Percentiles rank a stretch among this genome's conserved stretches.
Evolutionary conservation across 2,113 vertebrate genomes (phyloP).

Genomic region (Tamias sibiricus): DNA sequence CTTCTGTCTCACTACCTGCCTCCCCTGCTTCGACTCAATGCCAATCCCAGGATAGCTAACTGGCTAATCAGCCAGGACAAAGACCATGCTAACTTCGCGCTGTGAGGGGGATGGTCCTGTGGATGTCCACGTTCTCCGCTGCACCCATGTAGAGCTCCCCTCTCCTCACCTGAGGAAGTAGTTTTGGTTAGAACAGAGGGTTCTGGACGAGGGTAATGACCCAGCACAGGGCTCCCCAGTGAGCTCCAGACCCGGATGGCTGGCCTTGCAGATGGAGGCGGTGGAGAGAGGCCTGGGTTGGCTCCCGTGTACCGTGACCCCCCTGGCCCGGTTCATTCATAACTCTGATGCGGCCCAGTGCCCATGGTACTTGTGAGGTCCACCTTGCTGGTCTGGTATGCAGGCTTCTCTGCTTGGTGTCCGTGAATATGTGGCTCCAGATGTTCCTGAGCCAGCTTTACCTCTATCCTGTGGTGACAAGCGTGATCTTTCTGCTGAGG

Average conservation of each 20-base stretch:
- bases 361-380: no score
- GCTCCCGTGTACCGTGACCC: no score
- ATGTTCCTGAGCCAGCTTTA: no score
- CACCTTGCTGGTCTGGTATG: conserved; percentile 71
- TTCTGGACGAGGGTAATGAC: neutral
- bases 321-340: no score
- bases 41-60: no score
- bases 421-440: no score
- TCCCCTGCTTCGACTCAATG: neutral
- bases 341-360: no score
- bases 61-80: neutral
- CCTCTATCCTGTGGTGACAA: no score
- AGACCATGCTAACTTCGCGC: neutral
- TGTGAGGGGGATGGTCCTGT: no score
- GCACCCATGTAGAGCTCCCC: neutral
- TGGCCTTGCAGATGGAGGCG: neutral
- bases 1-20: neutral
- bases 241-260: neutral
- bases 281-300: neutral
- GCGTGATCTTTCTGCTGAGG: no score
- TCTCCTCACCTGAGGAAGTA: neutral
- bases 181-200: neutral
- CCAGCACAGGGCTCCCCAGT: neutral
- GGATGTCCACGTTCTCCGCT: neutral
- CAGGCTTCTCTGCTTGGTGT: conserved; percentile 60